Evolutionary conservation across 2,888 invertebrate species (phyloP).

Genomic region (Torymus auratus): DNA sequence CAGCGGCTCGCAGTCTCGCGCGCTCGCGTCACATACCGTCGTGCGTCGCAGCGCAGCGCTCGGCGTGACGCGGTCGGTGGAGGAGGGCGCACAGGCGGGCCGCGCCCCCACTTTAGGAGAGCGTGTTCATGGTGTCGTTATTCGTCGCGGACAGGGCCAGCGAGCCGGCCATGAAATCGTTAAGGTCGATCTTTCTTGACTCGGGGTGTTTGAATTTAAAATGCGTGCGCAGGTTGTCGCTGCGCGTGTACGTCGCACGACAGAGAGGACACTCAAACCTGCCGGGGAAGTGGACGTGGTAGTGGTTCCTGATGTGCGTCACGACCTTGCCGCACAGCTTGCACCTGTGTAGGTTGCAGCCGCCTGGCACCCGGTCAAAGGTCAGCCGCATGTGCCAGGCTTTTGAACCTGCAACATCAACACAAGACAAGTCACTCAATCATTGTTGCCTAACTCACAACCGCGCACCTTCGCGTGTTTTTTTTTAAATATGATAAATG

Average conservation of each 20-base stretch:
- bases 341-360: constrained; percentile 95
- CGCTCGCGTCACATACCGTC: not conserved
- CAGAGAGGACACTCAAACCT: constrained; percentile 94
- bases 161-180: constrained; percentile 81
- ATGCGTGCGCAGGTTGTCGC: constrained; percentile 94
- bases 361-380: constrained; percentile 94
- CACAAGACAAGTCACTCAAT: constrained; percentile 78
- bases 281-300: constrained; percentile 95
- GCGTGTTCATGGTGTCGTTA: constrained; percentile 78
- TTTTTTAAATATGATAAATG: not conserved
- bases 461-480: constrained; percentile 51
- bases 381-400: constrained; percentile 97
- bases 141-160: constrained; percentile 78
- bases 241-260: constrained; percentile 93
- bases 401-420: constrained; percentile 92
- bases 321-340: constrained; percentile 96
- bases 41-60: constrained; percentile 34
- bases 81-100: constrained; percentile 65
- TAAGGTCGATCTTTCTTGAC: constrained; percentile 88
- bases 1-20: too few relatives aligned
- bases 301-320: constrained; percentile 95
- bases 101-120: constrained; percentile 77
- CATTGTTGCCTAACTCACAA: constrained; percentile 71
- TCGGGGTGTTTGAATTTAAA: constrained; percentile 96
- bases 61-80: constrained; percentile 40